phyloP scores from a whole-genome alignment of 2,888 invertebrate genomes.

The Ichneumoninae sp. region DNA sequence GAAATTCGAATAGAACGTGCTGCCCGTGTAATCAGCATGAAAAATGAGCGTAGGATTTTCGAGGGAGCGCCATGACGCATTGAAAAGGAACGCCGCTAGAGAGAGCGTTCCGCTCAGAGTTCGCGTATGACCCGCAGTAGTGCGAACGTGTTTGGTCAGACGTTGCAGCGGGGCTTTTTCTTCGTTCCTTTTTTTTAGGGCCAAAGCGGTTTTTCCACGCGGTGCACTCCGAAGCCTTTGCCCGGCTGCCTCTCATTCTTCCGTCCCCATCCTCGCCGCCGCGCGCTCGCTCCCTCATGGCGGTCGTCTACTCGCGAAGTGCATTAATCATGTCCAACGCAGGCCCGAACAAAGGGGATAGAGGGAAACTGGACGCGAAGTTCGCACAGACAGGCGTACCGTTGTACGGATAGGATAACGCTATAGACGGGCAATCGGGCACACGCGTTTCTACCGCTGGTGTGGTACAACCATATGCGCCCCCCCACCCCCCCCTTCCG shows the following conservation, averaged over 20 bases:
- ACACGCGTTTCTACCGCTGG: slow-evolving; percentile 49
- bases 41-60: background rate
- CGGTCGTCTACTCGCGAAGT: slow-evolving; percentile 51
- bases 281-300: background rate
- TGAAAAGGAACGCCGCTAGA: background rate
- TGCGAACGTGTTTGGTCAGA: slow-evolving; percentile 42
- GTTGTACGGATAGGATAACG: slow-evolving; percentile 35
- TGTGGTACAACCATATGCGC: background rate
- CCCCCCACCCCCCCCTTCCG: background rate
- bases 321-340: slow-evolving; percentile 65
- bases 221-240: slow-evolving; percentile 32
- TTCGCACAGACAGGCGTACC: slow-evolving; percentile 37
- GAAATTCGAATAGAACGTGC: background rate
- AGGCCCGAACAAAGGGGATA: slow-evolving; percentile 59
- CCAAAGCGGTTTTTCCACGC: slow-evolving; percentile 39
- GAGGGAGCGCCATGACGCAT: background rate
- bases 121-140: slow-evolving; percentile 12
- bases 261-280: slow-evolving; percentile 32
- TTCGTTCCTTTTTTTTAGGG: background rate
- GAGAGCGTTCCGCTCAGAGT: background rate
- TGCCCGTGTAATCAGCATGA: background rate
- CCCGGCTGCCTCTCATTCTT: slow-evolving; percentile 21
- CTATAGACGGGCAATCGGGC: slow-evolving; percentile 45
- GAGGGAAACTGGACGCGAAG: slow-evolving; percentile 50
- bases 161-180: slow-evolving; percentile 35